Evolutionary conservation across 2,888 invertebrate genomes (phyloP).

Genomic region (Augochlorella aurata): DNA sequence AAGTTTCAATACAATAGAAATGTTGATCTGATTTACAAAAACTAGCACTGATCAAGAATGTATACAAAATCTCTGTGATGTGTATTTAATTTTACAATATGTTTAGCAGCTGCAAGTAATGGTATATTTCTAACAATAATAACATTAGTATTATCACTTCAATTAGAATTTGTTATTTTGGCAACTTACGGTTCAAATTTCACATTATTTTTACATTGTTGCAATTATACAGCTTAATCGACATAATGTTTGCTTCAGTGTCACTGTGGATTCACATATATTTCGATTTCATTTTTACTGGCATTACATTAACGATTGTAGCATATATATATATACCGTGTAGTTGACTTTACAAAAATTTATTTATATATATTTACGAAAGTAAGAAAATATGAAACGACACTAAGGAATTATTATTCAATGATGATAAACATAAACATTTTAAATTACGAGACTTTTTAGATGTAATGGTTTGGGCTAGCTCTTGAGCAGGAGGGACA

Average conservation of each 20-base stretch:
- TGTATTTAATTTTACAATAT: slow-evolving; percentile 69
- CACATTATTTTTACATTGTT: slow-evolving; percentile 71
- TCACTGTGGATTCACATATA: slow-evolving; percentile 75
- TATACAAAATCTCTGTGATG: slow-evolving; percentile 64
- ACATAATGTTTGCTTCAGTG: slow-evolving; percentile 62
- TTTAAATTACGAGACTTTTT: slow-evolving; percentile 74
- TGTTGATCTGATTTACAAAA: slow-evolving; percentile 54
- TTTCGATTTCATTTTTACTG: slow-evolving; percentile 67
- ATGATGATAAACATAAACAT: slow-evolving; percentile 77
- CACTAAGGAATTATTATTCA: slow-evolving; percentile 78
- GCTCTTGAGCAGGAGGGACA: slow-evolving; percentile 65
- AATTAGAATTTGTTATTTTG: slow-evolving; percentile 78
- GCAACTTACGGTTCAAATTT: slow-evolving; percentile 79
- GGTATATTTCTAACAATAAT: slow-evolving; percentile 66
- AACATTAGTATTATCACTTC: slow-evolving; percentile 71
- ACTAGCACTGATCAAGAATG: slow-evolving; percentile 60
- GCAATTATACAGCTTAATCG: slow-evolving; percentile 60
- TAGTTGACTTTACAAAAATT: slow-evolving; percentile 76
- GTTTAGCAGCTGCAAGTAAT: slow-evolving; percentile 69
- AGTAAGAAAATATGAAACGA: slow-evolving; percentile 82
- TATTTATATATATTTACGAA: slow-evolving; percentile 78
- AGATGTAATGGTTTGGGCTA: slow-evolving; percentile 57
- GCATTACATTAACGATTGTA: slow-evolving; percentile 77
- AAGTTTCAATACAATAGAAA: slow-evolving; percentile 65
- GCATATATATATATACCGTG: slow-evolving; percentile 65